Evolutionary conservation across 2,113 vertebrate genomes (phyloP), one percentile per base, ranked within the genome.

Genomic region (Gorilla gorilla): DNA sequence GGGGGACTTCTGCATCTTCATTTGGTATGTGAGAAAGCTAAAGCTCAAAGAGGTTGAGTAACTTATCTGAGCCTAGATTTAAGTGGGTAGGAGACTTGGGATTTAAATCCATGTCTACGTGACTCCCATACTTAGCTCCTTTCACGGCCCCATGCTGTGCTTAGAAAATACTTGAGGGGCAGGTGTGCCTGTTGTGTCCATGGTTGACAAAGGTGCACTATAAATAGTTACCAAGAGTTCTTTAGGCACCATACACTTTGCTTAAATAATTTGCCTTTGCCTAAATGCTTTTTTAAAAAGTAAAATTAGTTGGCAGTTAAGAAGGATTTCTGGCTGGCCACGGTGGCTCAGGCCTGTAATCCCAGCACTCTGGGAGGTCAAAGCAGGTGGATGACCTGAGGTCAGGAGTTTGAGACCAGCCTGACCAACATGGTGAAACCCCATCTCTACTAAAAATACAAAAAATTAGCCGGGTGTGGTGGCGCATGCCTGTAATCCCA

Each of bases 101-200:
- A 20, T 30, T 91, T 11, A 70, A 68, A 23, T 7, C 11, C 27
- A 3, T 13, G 9, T 35, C 27, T 45, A 20, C 32, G 10, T 70
- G 61, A 45, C 27, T 84, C 87, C 3, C 40, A 22, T 2, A 11
- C 38, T 30, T 17, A 2, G 9, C 5, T 38, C 35, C 17, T 75
- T 57, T 64, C 22, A 23, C 3, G 17, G 48, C 32, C n/a, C 16
- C 2, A 17, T 0, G 0, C 11, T 43, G 23, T 59, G 35, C 43
- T 43, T 6, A 55, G 35, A 35, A 16, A 59, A 38, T 12, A 27
- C 0, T 8, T 25, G 5, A 57, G 0, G 6, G 2, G 35, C 2
- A 38, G 40, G 1, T 22, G 1, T 45, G 57, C 20, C 14, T 3
- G 3, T 6, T n/a, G 11, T 30, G 6, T 32, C 9, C 30, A n/a